These are phyloP conservation scores for Heliothis peltigera DNA, from an alignment of 2,888 invertebrate genomes.

Conservation along the genomic window DNA sequence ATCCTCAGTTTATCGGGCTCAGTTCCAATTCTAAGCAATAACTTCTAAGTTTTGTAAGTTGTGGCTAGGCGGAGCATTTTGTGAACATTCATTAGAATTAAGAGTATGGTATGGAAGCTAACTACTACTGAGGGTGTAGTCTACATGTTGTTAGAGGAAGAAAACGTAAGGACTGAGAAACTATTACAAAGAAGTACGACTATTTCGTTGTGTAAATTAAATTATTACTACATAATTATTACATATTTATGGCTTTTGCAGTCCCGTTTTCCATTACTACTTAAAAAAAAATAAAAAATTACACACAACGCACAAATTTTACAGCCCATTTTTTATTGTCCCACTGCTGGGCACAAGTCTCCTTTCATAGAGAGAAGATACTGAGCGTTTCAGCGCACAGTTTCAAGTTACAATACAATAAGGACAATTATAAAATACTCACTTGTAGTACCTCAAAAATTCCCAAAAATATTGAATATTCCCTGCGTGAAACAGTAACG, in stretches of 20 bases:
- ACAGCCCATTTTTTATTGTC: no score
- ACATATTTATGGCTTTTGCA: no score
- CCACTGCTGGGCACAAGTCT: no score
- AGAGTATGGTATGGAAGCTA: slow-evolving; percentile 18
- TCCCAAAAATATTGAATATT: background rate
- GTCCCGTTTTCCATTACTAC: no score
- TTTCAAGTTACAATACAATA: background rate
- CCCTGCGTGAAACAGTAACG: background rate
- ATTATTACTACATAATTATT: background rate
- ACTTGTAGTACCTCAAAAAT: slow-evolving; percentile 8
- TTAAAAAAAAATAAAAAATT: no score
- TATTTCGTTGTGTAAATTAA: background rate
- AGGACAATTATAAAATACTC: slow-evolving; percentile 23
- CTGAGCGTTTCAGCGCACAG: no score
- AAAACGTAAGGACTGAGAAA: background rate
- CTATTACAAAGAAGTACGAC: background rate
- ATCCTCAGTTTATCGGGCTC: slow-evolving; percentile 49
- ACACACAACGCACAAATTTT: no score
- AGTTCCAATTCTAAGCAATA: slow-evolving; percentile 43
- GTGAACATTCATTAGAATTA: slow-evolving; percentile 41
- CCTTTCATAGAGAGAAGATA: no score
- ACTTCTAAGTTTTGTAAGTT: slow-evolving; percentile 42
- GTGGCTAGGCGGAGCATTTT: slow-evolving; percentile 35
- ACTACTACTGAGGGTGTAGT: slow-evolving; percentile 4
- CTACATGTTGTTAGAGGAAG: background rate